phyloP scores from a whole-genome alignment of 2,797 vertebrate species.

The Chromobotia macracanthus region DNA sequence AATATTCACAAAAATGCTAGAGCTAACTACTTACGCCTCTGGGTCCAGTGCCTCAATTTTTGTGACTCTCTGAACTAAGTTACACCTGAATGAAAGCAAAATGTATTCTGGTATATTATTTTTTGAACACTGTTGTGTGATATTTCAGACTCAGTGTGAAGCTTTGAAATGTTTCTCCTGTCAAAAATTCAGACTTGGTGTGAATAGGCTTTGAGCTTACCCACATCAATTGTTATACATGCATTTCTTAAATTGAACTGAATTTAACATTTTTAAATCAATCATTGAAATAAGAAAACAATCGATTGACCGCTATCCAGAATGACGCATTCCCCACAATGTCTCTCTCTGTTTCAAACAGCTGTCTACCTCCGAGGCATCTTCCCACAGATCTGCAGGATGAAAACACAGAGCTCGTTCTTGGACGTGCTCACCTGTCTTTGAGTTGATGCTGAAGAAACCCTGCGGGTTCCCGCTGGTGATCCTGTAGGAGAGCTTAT shows the following conservation, averaged over 20 bases:
- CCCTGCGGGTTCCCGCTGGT: slow-evolving; percentile 97
- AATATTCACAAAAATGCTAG: neutral
- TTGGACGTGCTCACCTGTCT: slow-evolving; percentile 82
- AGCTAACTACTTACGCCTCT: neutral
- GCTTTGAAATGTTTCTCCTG: slow-evolving; percentile 1
- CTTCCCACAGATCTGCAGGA: neutral
- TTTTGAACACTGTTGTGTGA: slow-evolving; percentile 1
- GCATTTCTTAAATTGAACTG: neutral
- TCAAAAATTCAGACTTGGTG: neutral
- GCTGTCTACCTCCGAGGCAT: slow-evolving; percentile 4
- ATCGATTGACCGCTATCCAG: neutral
- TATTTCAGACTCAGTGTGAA: slow-evolving; percentile 6
- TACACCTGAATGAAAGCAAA: neutral
- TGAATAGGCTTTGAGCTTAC: neutral
- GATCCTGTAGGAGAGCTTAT: slow-evolving; percentile 91
- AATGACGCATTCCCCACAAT: neutral
- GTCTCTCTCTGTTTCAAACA: slow-evolving; percentile 2
- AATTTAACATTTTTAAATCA: neutral
- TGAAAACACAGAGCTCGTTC: slow-evolving; percentile 9
- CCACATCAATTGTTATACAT: neutral
- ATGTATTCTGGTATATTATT: neutral
- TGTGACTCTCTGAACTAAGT: neutral
- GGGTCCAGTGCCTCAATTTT: neutral
- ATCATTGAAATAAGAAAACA: neutral
- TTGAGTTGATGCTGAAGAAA: slow-evolving; percentile 90